These are phyloP conservation scores for Pollenia angustigena DNA, from an alignment of 2,888 invertebrate genomes.

Conservation along the genomic window DNA sequence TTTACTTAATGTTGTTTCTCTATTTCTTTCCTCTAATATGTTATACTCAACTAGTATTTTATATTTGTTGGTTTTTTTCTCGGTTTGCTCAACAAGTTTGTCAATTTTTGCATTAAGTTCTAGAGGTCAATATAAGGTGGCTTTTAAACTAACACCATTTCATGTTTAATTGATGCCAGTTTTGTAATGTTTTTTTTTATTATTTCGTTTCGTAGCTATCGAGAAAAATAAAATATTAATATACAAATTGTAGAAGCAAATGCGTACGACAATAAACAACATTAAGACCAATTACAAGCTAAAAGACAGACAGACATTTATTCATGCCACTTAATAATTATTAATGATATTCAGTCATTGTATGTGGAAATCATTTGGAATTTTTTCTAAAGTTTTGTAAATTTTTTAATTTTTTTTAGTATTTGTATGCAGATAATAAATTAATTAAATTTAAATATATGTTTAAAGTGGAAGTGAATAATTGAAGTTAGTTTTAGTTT, in stretches of 20 bases:
- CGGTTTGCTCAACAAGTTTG: conserved; percentile 79
- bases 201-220: conserved; percentile 20
- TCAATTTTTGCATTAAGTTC: conserved; percentile 78
- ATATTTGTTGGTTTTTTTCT: conserved; percentile 75
- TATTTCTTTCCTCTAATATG: conserved; percentile 43
- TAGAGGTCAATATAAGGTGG: conserved; percentile 78
- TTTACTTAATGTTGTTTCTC: conserved; percentile 36
- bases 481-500: conserved; percentile 4
- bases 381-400: conserved; percentile 5
- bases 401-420: conserved; percentile 14
- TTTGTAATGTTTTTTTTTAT: conserved; percentile 56
- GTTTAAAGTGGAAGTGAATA: conserved; percentile 39
- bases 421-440: conserved; percentile 2
- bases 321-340: conserved; percentile 62
- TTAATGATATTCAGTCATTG: conserved; percentile 63
- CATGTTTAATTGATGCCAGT: conserved; percentile 78
- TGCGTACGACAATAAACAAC: conserved; percentile 53
- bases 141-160: conserved; percentile 74
- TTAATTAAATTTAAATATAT: conserved; percentile 33
- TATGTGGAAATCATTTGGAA: conserved; percentile 62
- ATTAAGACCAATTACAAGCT: conserved; percentile 30
- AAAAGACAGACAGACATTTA: conserved; percentile 35
- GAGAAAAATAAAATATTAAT: background rate
- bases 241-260: conserved; percentile 37
- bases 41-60: conserved; percentile 50